These are phyloP conservation scores for Sminthopsis crassicaudata DNA, from an alignment of 2,113 vertebrate species.

Conservation along the genomic window DNA sequence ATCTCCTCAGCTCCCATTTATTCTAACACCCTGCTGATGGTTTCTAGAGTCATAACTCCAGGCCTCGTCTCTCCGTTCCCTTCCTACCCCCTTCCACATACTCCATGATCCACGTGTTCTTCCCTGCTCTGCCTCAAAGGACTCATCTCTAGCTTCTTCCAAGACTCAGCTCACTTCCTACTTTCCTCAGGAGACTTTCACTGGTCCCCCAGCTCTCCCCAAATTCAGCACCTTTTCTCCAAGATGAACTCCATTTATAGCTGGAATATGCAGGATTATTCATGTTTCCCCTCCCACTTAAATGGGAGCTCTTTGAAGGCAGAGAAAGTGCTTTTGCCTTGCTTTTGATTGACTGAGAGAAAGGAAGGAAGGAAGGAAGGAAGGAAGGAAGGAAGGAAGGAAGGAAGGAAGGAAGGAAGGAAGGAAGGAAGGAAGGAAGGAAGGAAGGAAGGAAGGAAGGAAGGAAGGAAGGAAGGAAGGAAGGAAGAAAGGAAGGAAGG, in stretches of 20 bases:
- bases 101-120: no score
- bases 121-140: background rate
- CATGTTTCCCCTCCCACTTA: background rate
- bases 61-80: no score
- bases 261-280: background rate
- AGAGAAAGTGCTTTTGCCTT: background rate
- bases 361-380: no score
- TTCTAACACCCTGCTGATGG: background rate
- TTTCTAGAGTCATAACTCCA: background rate
- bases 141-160: background rate
- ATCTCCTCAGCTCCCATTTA: background rate
- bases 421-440: no score
- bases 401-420: no score
- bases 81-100: background rate
- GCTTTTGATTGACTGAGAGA: background rate
- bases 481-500: no score
- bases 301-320: background rate
- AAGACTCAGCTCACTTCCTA: background rate
- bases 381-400: no score
- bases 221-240: background rate
- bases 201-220: background rate
- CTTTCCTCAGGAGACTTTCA: background rate
- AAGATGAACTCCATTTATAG: background rate
- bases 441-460: no score
- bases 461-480: no score